Conservation (phyloP, 37 sponge, comb jelly and placozoan species). For the Halichondria panicea region DNA sequence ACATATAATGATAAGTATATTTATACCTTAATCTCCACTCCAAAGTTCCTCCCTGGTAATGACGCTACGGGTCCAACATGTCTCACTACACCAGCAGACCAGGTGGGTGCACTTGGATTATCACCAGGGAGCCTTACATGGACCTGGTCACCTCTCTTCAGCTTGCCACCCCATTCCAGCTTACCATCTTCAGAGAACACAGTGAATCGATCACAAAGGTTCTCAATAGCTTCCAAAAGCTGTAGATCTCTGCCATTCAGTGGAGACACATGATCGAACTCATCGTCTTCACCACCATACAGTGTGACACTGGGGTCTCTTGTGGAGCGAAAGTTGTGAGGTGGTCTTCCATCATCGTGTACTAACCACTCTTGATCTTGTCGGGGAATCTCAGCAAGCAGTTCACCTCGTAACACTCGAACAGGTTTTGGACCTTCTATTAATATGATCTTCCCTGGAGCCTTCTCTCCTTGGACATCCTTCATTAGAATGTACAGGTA, state of each 20-base stretch:
- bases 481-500: slow-evolving; percentile 1
- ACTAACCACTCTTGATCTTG: no score
- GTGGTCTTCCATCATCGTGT: slow-evolving; percentile 4
- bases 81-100: slow-evolving; percentile 5
- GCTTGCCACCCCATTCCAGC: slow-evolving; percentile 25
- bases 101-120: not conserved
- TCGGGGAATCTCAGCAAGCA: not conserved
- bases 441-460: not conserved
- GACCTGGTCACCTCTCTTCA: slow-evolving; percentile 27
- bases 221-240: slow-evolving; percentile 27
- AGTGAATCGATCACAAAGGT: not conserved
- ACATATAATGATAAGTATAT: not conserved
- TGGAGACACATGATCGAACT: slow-evolving; percentile 32
- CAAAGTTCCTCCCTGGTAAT: slow-evolving; percentile 27
- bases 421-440: no score
- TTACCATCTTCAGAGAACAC: slow-evolving; percentile 1
- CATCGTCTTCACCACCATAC: not conserved
- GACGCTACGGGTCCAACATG: slow-evolving; percentile 13
- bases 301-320: slow-evolving; percentile 2
- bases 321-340: slow-evolving; percentile 10
- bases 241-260: slow-evolving; percentile 16
- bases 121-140: slow-evolving; percentile 11
- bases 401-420: slow-evolving; percentile 17
- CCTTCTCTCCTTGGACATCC: slow-evolving; percentile 2
- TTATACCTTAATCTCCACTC: slow-evolving; percentile 51